Evolutionary conservation across 2,888 invertebrate species (phyloP), one percentile per base, ranked within the genome.

Genomic region (Agrenia bidenticulata): DNA sequence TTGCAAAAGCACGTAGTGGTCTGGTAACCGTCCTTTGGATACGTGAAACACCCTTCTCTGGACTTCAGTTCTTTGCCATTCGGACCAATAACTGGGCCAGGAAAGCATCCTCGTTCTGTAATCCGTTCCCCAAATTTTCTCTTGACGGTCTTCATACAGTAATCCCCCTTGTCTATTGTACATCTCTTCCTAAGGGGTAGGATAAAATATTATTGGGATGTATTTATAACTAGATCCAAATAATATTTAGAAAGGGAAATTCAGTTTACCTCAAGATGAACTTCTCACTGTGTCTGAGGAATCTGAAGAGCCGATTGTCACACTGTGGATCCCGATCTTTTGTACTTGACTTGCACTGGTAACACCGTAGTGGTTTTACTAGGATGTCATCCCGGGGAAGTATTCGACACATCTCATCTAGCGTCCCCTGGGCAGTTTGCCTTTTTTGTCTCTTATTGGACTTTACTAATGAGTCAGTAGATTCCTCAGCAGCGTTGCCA

Each of bases 201-300:
- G 5, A 49, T 15, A 4, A 4, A 4, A 5, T 17, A 49, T 9
- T 49, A 26, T 17, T 4, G 5, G 51, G 26, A 39, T 42, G 32
- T n/a, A 32, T 32, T 32, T 32, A 4, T 32, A 11, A 7, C 32
- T 4, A 32, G 4, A 32, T 32, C 11, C 32, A 32, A 32, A 32
- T 7, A 4, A 32, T 32, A 4, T 11, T 32, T 32, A 7, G 11
- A 32, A 32, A 32, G 4, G 4, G 11, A 4, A 32, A 4, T 32
- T 4, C 32, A 7, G 5, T 9, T 9, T 45, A 67, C 67, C 58
- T 67, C 13, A 67, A 15, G 5, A 51, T 19, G 19, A 64, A 39
- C 27, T 61, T 64, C 39, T 67, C 64, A 21, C 64, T 64, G 24
- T 67, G 64, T 7, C 54, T 56, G 19, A 67, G 24, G 19, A 64